Conservation (phyloP, 1,140 invertebrate genomes). For the Ladona fulva region DNA sequence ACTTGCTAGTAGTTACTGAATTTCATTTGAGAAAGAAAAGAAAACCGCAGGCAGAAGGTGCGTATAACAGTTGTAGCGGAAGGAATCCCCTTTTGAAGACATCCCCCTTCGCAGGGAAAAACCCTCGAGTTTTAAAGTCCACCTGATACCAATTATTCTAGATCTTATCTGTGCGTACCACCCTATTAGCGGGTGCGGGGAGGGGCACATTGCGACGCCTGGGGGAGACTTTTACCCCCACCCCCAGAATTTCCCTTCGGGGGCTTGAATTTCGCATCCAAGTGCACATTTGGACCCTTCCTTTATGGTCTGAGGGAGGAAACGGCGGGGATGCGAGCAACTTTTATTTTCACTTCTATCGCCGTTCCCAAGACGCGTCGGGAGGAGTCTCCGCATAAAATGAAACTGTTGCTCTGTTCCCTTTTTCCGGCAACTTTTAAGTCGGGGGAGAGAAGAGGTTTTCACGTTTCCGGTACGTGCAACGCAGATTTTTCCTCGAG, state of each 20-base stretch:
- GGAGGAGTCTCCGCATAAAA: neutral
- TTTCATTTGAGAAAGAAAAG: no score
- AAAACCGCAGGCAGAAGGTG: no score
- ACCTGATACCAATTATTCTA: neutral
- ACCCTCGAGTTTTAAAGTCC: neutral
- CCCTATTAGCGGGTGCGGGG: neutral
- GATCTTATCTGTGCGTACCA: neutral
- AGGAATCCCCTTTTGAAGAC: no score
- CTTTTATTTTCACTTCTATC: conserved; percentile 7
- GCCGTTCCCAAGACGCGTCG: neutral
- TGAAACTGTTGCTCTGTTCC: neutral
- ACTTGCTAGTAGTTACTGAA: no score
- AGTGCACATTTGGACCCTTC: neutral
- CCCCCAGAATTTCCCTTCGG: neutral
- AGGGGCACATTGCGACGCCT: neutral
- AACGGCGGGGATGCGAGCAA: neutral
- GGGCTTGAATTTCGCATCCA: neutral
- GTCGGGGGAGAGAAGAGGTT: neutral
- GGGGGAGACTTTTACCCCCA: neutral
- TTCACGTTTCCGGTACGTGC: no score
- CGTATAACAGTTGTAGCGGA: no score
- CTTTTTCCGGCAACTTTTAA: neutral
- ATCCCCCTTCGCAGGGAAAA: neutral
- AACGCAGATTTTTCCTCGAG: no score
- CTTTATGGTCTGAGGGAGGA: neutral